Evolutionary conservation across 2,797 vertebrate genomes (phyloP).

Genomic region (Bufotes viridis): DNA sequence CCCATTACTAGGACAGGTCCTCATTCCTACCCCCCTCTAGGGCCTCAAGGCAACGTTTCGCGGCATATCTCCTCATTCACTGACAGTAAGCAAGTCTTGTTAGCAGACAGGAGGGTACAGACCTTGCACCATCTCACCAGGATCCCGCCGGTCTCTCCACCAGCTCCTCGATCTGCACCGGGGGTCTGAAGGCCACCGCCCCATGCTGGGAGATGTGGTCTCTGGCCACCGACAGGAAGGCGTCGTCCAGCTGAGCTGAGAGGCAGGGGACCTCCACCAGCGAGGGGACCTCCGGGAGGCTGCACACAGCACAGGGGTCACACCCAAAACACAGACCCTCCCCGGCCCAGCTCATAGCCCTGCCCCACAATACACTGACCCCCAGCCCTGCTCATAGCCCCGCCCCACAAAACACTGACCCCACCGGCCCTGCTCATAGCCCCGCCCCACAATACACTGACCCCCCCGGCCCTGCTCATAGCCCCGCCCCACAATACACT

Average conservation of each 20-base stretch:
- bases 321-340: neutral
- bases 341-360: neutral
- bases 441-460: no score
- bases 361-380: no score
- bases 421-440: no score
- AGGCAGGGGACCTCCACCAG: constrained; percentile 93
- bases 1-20: no score
- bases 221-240: constrained; percentile 84
- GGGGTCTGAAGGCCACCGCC: constrained; percentile 88
- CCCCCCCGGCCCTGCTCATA: neutral
- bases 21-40: no score
- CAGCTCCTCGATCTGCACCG: constrained; percentile 93
- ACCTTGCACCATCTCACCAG: constrained; percentile 98
- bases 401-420: no score
- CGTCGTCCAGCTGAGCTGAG: constrained; percentile 93
- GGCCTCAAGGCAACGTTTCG: no score
- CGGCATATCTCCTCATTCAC: neutral
- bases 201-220: constrained; percentile 86
- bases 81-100: neutral
- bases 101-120: no score
- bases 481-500: no score
- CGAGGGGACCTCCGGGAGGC: constrained; percentile 94
- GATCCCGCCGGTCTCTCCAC: constrained; percentile 90
- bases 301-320: constrained; percentile 63
- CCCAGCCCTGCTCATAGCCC: no score